Conservation (phyloP, 2,888 invertebrate species). For the Dexiosoma caninum region DNA sequence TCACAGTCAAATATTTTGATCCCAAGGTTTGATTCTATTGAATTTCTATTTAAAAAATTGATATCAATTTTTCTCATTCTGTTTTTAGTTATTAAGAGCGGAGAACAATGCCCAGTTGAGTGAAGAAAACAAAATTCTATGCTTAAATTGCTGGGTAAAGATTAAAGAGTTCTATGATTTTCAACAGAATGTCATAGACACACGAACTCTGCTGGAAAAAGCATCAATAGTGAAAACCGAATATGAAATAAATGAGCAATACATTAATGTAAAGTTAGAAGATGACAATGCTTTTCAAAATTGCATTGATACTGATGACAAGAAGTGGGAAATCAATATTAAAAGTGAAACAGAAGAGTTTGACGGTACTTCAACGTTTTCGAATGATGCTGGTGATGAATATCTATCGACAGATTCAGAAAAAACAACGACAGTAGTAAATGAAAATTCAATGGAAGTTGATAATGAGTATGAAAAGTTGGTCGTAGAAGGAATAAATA, state of each 20-base stretch:
- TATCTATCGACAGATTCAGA: slow-evolving; percentile 18
- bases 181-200: slow-evolving; percentile 32
- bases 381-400: slow-evolving; percentile 20
- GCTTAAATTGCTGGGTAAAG: slow-evolving; percentile 45
- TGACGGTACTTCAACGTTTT: background rate
- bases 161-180: slow-evolving; percentile 56
- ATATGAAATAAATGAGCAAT: background rate
- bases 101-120: background rate
- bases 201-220: slow-evolving; percentile 17
- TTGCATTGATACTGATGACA: background rate
- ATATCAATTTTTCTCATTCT: background rate
- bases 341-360: background rate
- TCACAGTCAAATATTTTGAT: slow-evolving; percentile 58
- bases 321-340: background rate
- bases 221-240: slow-evolving; percentile 1
- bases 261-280: background rate
- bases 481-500: background rate
- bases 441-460: background rate
- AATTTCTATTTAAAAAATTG: background rate
- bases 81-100: slow-evolving; percentile 24
- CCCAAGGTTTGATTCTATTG: slow-evolving; percentile 53
- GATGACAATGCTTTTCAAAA: background rate
- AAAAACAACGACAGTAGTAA: too few species aligned
- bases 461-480: background rate
- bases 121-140: slow-evolving; percentile 22